phyloP scores from a whole-genome alignment of 1,140 invertebrate genomes.

The Panonychus citri region DNA sequence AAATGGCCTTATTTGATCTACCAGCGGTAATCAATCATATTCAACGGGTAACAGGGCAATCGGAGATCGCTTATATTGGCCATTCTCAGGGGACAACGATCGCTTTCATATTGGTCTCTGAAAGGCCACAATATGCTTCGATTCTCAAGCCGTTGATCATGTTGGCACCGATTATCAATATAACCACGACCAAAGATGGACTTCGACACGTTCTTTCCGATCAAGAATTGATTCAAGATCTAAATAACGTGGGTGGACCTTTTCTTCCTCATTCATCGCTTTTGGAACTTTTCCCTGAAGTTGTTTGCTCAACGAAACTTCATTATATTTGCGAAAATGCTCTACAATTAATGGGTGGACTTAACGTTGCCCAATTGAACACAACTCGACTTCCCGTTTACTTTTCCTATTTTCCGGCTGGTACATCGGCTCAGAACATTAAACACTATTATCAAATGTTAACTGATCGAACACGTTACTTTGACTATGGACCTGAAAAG shows the following conservation, averaged over 20 bases:
- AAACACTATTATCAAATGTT: constrained; percentile 29
- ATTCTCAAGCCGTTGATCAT: constrained; percentile 4
- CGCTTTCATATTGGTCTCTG: constrained; percentile 30
- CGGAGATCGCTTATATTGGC: constrained; percentile 24
- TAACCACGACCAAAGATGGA: background rate
- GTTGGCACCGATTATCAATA: constrained; percentile 1
- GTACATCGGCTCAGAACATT: constrained; percentile 50
- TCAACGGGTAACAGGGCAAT: constrained; percentile 26
- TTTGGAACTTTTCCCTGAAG: background rate
- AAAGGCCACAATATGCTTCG: constrained; percentile 16
- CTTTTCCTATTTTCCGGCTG: constrained; percentile 53
- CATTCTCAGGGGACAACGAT: constrained; percentile 42
- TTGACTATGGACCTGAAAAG: constrained; percentile 4
- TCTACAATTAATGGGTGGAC: background rate
- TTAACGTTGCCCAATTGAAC: background rate
- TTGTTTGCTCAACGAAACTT: background rate
- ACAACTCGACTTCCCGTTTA: constrained; percentile 46
- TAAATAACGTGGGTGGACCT: background rate
- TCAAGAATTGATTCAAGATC: background rate
- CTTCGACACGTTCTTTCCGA: background rate
- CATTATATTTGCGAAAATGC: constrained; percentile 1
- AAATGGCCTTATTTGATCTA: constrained; percentile 24
- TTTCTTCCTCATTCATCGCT: background rate
- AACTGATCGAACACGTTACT: background rate
- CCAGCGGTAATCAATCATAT: constrained; percentile 26